Conservation (phyloP, 2,797 vertebrate genomes). For the Oreochromis mossambicus region DNA sequence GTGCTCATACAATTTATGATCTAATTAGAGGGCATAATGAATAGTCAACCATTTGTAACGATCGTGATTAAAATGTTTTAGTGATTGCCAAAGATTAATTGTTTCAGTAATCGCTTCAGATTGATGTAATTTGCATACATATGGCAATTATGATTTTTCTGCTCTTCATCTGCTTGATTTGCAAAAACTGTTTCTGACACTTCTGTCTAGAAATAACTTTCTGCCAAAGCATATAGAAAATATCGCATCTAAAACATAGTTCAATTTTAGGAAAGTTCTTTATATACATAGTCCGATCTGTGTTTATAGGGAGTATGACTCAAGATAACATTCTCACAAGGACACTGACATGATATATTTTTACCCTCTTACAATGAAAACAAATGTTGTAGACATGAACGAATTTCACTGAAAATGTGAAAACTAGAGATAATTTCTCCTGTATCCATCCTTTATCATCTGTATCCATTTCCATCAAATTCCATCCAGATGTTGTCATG, state of each 20-base stretch:
- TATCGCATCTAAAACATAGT: background rate
- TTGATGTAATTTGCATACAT: slow-evolving; percentile 70
- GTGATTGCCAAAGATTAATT: slow-evolving; percentile 70
- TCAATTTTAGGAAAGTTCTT: background rate
- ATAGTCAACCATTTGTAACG: slow-evolving; percentile 74
- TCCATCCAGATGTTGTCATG: background rate
- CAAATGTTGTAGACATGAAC: background rate
- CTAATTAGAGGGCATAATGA: slow-evolving; percentile 73
- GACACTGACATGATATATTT: background rate
- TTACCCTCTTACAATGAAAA: background rate
- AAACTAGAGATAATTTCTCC: background rate
- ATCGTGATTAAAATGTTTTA: slow-evolving; percentile 73
- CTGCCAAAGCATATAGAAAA: background rate
- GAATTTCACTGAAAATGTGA: background rate
- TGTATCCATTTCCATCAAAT: background rate
- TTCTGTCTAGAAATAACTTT: background rate
- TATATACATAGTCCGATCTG: background rate
- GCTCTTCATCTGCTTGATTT: slow-evolving; percentile 34
- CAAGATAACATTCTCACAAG: background rate
- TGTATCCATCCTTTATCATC: background rate
- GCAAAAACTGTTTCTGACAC: slow-evolving; percentile 23
- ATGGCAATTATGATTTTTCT: slow-evolving; percentile 55
- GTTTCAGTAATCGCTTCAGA: slow-evolving; percentile 66
- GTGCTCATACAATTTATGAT: slow-evolving; percentile 72
- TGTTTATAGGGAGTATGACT: background rate